A percentile compares a stretch with the other conserved stretches of the same genome.
These are phyloP conservation scores for Mionectes macconnelli DNA, from an alignment of 2,113 vertebrate species.

Conservation along the genomic window DNA sequence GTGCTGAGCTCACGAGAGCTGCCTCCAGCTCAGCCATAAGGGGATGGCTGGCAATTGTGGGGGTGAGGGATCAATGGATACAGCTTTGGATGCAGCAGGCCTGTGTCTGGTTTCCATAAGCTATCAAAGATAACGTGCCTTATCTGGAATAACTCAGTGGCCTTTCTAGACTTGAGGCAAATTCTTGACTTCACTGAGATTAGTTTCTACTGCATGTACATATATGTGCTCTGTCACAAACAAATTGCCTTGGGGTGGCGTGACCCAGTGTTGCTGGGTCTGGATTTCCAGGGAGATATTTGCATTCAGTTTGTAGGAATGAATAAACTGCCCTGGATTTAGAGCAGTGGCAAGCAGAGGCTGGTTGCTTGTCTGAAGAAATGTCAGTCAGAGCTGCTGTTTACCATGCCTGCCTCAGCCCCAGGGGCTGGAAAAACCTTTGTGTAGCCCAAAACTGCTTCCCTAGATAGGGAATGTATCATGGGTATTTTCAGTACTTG, in stretches of 20 bases:
- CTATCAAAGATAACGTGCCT: rapidly evolving
- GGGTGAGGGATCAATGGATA: rapidly evolving
- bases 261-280: rapidly evolving
- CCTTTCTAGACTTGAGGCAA: background rate
- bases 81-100: background rate
- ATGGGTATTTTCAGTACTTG: background rate
- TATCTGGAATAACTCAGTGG: background rate
- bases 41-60: rapidly evolving
- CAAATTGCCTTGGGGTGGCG: rapidly evolving
- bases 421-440: background rate
- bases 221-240: background rate
- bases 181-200: background rate
- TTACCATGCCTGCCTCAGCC: background rate
- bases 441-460: background rate
- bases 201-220: rapidly evolving
- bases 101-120: background rate
- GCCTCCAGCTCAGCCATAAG: background rate
- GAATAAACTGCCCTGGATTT: background rate
- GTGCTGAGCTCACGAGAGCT: background rate
- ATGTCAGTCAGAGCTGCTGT: background rate
- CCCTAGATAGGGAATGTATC: background rate
- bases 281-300: background rate
- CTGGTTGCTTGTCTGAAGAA: background rate
- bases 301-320: background rate
- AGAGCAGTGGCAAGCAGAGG: background rate